These are phyloP conservation scores for Margarornis squamiger DNA, from an alignment of 2,797 vertebrate genomes.

Conservation along the genomic window DNA sequence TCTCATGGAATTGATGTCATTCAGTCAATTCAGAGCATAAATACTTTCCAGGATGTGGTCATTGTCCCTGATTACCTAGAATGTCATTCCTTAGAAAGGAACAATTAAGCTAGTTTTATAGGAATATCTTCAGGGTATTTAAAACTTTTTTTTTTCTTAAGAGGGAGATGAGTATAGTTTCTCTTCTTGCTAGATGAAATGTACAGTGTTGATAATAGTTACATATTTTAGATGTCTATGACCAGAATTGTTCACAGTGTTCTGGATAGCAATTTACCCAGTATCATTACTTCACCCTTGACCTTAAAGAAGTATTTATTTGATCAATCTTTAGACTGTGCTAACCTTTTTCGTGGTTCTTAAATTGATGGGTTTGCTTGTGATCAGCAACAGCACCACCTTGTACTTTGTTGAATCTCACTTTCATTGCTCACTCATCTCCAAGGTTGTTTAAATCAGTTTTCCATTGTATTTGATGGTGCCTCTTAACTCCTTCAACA, in stretches of 20 bases:
- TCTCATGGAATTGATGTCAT: neutral
- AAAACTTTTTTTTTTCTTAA: neutral
- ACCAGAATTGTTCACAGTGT: neutral
- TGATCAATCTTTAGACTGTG: neutral
- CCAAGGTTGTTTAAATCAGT: slow-evolving; percentile 27
- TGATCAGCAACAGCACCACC: neutral
- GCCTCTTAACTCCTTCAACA: slow-evolving; percentile 12
- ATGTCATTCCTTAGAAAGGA: neutral
- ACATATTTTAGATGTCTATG: neutral
- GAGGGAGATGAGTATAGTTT: neutral
- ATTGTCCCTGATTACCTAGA: neutral
- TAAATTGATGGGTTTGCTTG: neutral
- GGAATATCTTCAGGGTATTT: neutral
- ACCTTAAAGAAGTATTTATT: neutral
- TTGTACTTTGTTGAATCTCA: neutral
- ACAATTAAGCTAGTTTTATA: neutral
- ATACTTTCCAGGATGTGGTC: neutral
- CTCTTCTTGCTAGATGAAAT: neutral
- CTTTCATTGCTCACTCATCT: slow-evolving; percentile 15
- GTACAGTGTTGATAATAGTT: neutral
- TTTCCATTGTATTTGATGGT: neutral
- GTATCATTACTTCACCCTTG: neutral
- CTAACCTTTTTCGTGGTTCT: neutral
- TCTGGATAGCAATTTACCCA: neutral
- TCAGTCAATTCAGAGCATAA: neutral